Percentiles rank a stretch among this genome's conserved stretches.
Conservation (phyloP, 2,888 invertebrate species). For the Leptinotarsa peninsularis region DNA sequence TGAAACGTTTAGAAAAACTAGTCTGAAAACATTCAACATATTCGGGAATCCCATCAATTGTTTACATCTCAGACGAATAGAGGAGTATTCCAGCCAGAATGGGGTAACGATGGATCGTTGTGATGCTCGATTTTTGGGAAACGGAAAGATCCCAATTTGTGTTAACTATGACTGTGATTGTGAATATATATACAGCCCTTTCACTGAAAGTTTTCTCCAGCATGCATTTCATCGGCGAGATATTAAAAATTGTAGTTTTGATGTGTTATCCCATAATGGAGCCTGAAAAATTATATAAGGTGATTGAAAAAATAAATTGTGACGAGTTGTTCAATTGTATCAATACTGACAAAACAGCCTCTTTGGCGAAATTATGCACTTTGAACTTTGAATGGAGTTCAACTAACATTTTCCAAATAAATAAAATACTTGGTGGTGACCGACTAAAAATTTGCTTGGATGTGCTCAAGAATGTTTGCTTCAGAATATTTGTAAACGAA, state of each 20-base stretch:
- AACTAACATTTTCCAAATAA: too few relatives aligned
- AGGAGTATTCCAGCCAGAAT: background rate
- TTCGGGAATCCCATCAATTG: background rate
- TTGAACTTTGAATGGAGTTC: too few relatives aligned
- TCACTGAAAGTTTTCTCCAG: background rate
- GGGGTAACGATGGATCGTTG: background rate
- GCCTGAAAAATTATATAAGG: background rate
- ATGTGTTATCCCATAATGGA: background rate
- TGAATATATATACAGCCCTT: background rate
- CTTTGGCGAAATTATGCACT: too few relatives aligned
- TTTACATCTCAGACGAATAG: background rate
- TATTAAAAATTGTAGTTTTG: background rate
- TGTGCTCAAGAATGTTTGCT: too few relatives aligned
- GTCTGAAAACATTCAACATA: background rate
- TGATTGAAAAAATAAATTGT: too few relatives aligned
- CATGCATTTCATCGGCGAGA: background rate
- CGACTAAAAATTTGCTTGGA: too few relatives aligned
- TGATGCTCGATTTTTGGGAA: background rate
- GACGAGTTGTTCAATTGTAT: too few relatives aligned
- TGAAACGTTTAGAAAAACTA: background rate
- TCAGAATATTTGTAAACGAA: too few relatives aligned
- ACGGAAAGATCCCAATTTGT: background rate
- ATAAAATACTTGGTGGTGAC: too few relatives aligned
- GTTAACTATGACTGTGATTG: conserved; percentile 8
- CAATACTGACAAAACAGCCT: too few relatives aligned